Evolutionary conservation across 2,888 invertebrate genomes (phyloP), one percentile per base, ranked within the genome.

Genomic region (Drosophila dives): DNA sequence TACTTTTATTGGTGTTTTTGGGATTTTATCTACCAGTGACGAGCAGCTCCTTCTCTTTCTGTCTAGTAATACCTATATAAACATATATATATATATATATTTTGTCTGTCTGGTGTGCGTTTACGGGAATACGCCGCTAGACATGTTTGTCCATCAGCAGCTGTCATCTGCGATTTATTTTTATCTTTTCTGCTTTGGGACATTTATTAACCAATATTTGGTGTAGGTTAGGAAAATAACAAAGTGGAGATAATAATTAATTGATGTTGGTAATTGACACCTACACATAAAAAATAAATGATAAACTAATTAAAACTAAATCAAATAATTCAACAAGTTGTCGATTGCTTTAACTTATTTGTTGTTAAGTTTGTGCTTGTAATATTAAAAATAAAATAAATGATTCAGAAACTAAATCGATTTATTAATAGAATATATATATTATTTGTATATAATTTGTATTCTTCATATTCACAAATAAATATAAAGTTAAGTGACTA

Each of bases 131-230:
- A 66, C 64, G 65, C 51, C 34, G 7, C 34, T 36, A 17, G 36
- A 23, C 77, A 64, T 67, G 61, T 64, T 64, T 48, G 73, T 38
- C 11, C 36, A 23, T 17, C 50, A 60, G 62, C 51, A 64, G 55
- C 62, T 84, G 73, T 81, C 87, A 79, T 82, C 70, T 69, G 68
- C 61, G 69, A 88, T 72, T 80, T 80, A 77, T 87, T 75, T 84
- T 77, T 80, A 87, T 87, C 80, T 77, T 64, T 54, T 70, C 12
- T 40, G 33, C 11, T 23, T 60, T 69, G 62, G 29, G 81, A 85
- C 81, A 83, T 77, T 85, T 88, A 84, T 84, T 84, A 82, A 75
- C 73, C 66, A 63, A 65, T 48, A 77, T 81, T 69, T 72, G 71
- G 60, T 68, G 72, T 71, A 60, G 81, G 70, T 50, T 72, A 66